These are phyloP conservation scores for Pica pica DNA, from an alignment of 2,113 vertebrate species.

Conservation along the genomic window DNA sequence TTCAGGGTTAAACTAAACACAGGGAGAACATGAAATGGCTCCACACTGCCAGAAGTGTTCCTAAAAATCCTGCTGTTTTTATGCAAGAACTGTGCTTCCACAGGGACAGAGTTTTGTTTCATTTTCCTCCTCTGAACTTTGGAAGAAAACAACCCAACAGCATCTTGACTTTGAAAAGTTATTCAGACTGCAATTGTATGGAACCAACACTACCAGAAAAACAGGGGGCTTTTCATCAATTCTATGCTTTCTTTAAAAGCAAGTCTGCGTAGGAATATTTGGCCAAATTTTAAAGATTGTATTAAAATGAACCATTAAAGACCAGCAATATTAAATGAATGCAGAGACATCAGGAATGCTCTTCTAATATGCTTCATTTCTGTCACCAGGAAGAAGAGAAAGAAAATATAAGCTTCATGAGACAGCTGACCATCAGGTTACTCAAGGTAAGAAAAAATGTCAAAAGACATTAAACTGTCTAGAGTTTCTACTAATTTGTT, in stretches of 20 bases:
- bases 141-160: not conserved
- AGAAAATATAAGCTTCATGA: not conserved
- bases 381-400: not conserved
- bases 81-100: not conserved
- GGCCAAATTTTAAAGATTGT: not conserved
- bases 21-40: not conserved
- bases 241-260: not conserved
- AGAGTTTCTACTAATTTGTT: not conserved
- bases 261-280: not conserved
- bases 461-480: constrained; percentile 9
- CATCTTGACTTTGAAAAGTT: not conserved
- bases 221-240: not conserved
- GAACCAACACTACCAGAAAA: not conserved
- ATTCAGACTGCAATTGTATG: not conserved
- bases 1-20: not conserved
- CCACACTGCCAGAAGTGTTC: not conserved
- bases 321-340: not conserved
- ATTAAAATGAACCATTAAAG: not conserved
- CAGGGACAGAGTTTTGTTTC: not conserved
- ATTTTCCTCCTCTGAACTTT: not conserved
- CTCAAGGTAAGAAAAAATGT: not conserved
- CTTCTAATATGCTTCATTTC: not conserved
- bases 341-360: not conserved
- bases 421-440: not conserved
- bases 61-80: not conserved